phyloP scores from a whole-genome alignment of 2,113 vertebrate genomes.

The Anarhynchus alexandrinus region DNA sequence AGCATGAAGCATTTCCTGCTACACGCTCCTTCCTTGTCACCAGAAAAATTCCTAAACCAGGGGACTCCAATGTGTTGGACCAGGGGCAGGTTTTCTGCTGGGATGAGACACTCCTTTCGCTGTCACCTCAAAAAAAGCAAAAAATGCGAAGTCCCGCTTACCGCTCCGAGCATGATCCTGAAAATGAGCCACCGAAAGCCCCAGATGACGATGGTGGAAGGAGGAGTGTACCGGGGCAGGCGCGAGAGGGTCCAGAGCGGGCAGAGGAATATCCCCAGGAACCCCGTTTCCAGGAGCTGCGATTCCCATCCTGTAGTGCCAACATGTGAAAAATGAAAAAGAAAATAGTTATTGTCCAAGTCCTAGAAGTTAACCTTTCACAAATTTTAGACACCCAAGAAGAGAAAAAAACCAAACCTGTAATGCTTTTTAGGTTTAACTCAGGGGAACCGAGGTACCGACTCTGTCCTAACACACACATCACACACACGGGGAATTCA shows the following conservation, averaged over 20 bases:
- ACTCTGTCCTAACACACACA: background rate
- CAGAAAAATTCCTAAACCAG: background rate
- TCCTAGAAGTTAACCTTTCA: background rate
- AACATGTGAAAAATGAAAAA: accelerated
- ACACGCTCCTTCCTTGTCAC: background rate
- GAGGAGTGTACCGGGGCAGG: conserved; percentile 76
- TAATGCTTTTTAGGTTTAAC: background rate
- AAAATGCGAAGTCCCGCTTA: conserved; percentile 57
- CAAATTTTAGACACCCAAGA: background rate
- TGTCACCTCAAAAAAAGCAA: background rate
- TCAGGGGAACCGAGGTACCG: background rate
- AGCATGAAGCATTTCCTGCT: background rate
- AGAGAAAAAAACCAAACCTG: background rate
- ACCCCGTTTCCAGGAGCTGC: conserved; percentile 92
- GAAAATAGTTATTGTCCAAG: background rate
- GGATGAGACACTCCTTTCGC: background rate
- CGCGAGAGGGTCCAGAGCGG: conserved; percentile 85
- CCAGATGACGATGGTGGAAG: conserved; percentile 86
- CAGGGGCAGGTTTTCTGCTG: background rate
- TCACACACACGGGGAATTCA: accelerated
- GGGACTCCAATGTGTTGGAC: accelerated
- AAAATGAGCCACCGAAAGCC: conserved; percentile 97
- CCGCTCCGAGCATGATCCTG: conserved; percentile 96
- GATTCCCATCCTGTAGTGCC: conserved; percentile 89
- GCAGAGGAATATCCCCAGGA: conserved; percentile 91